Conservation (phyloP, 2,113 vertebrate species). For the Setophaga petechia region DNA sequence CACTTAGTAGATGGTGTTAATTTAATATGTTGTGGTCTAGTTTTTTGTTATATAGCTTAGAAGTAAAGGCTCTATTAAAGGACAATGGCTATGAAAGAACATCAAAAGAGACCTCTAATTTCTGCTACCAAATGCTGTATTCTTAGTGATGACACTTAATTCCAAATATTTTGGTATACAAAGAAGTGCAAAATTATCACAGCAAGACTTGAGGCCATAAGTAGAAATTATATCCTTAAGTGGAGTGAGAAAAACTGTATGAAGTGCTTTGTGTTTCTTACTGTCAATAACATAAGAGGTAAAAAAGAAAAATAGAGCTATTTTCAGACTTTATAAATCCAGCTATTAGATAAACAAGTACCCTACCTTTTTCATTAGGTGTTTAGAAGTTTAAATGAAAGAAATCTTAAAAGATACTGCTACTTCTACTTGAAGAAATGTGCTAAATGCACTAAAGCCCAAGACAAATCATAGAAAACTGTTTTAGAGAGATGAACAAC, state of each 20-base stretch:
- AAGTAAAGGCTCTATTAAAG: not conserved
- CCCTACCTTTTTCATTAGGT: not conserved
- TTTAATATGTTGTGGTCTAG: not conserved
- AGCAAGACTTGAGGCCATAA: not conserved
- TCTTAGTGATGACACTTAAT: not conserved
- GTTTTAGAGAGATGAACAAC: not conserved
- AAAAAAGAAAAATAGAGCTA: not conserved
- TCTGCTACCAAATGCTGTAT: not conserved
- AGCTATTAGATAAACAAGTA: not conserved
- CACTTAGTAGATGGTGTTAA: not conserved
- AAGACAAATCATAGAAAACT: not conserved
- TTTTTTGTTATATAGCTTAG: not conserved
- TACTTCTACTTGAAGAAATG: not conserved
- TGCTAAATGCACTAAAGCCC: not conserved
- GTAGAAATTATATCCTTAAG: slow-evolving; percentile 18
- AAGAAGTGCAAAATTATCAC: not conserved
- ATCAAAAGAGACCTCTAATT: not conserved
- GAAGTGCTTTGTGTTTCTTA: slow-evolving; percentile 27
- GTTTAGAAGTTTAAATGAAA: not conserved
- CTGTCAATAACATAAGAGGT: not conserved
- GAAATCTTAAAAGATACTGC: not conserved
- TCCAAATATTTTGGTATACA: not conserved
- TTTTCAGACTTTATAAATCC: not conserved
- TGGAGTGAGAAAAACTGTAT: not conserved
- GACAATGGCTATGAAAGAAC: not conserved